Evolutionary conservation across 2,113 vertebrate species (phyloP), one percentile per base, ranked within the genome.

Genomic region (Percina caprodes): DNA sequence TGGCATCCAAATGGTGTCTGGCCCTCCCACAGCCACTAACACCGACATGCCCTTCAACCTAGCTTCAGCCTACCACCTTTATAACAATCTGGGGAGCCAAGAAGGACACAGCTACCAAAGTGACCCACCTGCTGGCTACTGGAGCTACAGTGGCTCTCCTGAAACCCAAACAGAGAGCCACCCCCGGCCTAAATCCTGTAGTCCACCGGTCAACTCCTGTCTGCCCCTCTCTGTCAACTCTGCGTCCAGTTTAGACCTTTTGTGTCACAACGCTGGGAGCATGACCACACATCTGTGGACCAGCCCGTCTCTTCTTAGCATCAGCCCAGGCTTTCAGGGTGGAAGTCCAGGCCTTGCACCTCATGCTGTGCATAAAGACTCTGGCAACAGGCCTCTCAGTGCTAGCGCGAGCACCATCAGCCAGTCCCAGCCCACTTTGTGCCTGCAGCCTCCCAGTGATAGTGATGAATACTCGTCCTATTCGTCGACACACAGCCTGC

Each of bases 381-480:
- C 52, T 45, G 42, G 80, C 52, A 65, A 54, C 59, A 77, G 74
- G 73, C 79, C 82, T 82, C 87, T 90, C 4, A 63, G 79, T 69
- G 66, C 88, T 30, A 78, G 82, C 56, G 61, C 84, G 0, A 58
- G 63, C 15, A 80, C 63, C 60, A 92, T 94, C 79, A 94, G 93
- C 86, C 88, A 89, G 68, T 95, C 95, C 74, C 93, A 94, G 65
- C 92, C 94, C 39, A 88, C 87, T 46, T 80, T 95, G 91, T 92
- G 91, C 88, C 90, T 90, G 74, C 89, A 93, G 81, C 84, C 86
- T 52, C 72, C 92, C 30, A 71, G 81, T 60, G 86, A 91, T 18
- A 72, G 71, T 12, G 89, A 87, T 55, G 89, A 90, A 60, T 73
- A 76, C 24, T 65, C 87, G 70, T 82, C 84, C 86, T 12, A 88